Base-by-base conservation (phyloP, 1,140 invertebrate genomes). In the Orius insidiosus region DNA sequence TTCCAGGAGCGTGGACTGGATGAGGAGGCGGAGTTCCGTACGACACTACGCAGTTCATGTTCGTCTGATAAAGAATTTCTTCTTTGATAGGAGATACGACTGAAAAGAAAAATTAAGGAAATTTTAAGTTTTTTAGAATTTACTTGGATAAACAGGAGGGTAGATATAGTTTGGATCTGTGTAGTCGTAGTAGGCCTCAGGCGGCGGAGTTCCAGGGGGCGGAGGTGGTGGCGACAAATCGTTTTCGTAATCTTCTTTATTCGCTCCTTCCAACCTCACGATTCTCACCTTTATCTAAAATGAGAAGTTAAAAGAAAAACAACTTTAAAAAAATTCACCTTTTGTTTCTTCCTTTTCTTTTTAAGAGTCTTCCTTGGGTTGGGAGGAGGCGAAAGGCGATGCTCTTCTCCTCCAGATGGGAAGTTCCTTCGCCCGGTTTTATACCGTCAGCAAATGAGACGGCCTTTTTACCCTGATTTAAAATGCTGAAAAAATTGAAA, bases 361-460 rank as follows among this genome's bases (percentile, higher is more conserved):
- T 61, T 59, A 43, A 57, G 58, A 13, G 51, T 52, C 15, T 54
- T 30, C 38, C 53, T 47, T 35, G 44, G 42, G 10, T 39, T 42
- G 0, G 62, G 61, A 6, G 63, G 64, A 15, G 64, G 63, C 5
- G 65, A 61, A 4, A 59, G 60, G 4, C 54, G 53, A 38, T 63
- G 58, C 36, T 64, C 62, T 52, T 67, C 65, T 2, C 58, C 62
- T 24, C 56, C 60, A 9, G 60, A 61, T 2, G 60, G 57, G 60
- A 63, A 5, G 61, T 62, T 0, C 65, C 65, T 49, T 63, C 60
- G 5, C 65, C 65, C 1, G 65, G 65, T 46, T 56, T 44, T 15
- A 66, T 51, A 5, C 62, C 64, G 56, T 66, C 64, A 6, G 63
- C 61, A 57, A 67, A 67, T 16, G 58, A 62, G 1, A 67, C 65